phyloP scores from a whole-genome alignment of 2,797 vertebrate genomes.

The Hippoglossus hippoglossus region DNA sequence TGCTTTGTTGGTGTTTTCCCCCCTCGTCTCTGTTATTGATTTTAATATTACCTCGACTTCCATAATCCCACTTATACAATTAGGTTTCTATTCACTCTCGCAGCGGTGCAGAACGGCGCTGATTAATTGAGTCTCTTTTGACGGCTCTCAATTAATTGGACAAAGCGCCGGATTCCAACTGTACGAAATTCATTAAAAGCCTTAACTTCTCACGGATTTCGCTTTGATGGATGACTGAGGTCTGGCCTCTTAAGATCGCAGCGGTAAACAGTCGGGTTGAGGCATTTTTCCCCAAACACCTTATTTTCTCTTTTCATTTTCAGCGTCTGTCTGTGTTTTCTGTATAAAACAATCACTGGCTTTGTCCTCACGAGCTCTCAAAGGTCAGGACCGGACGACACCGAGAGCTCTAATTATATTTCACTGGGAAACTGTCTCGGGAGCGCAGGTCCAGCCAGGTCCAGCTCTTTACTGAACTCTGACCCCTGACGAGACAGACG shows the following conservation, averaged over 20 bases:
- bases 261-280: constrained; percentile 41
- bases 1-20: constrained; percentile 53
- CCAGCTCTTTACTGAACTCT: not conserved
- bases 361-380: constrained; percentile 61
- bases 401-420: constrained; percentile 64
- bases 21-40: constrained; percentile 66
- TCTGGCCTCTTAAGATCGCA: constrained; percentile 51
- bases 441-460: constrained; percentile 16
- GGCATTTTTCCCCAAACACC: constrained; percentile 58
- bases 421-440: constrained; percentile 28
- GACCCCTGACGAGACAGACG: constrained; percentile 22
- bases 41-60: constrained; percentile 76
- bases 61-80: constrained; percentile 77
- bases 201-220: constrained; percentile 35
- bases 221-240: constrained; percentile 44
- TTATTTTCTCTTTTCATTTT: constrained; percentile 20
- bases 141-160: constrained; percentile 66
- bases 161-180: constrained; percentile 32
- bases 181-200: constrained; percentile 52
- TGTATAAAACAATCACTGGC: constrained; percentile 54
- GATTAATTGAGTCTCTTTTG: constrained; percentile 72
- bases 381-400: constrained; percentile 67
- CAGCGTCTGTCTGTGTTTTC: constrained; percentile 24
- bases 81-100: constrained; percentile 67
- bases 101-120: constrained; percentile 43